Evolutionary conservation across 1,140 invertebrate genomes (phyloP), one percentile per base, ranked within the genome.

Genomic region (Lethrus apterus): DNA sequence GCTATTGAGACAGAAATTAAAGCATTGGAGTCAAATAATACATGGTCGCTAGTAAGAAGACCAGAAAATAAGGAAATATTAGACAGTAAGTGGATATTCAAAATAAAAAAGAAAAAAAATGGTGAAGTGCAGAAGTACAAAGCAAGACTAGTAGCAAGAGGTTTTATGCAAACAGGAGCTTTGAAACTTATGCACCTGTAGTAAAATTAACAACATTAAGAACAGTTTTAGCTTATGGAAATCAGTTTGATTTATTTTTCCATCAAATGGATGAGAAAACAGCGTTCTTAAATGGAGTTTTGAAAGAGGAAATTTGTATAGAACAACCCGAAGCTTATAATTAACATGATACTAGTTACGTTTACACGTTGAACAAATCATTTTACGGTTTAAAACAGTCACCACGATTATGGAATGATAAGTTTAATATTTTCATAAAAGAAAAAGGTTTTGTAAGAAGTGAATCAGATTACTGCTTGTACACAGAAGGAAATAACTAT

Each of bases 61-160:
- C 42, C 35, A 40, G 29, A 30, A 32, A 49, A 32, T 51, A 55
- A 50, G 20, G 29, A 19, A 38, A 42, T 20, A 41, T 32, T 19
- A 51, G 49, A n/a, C n/a, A n/a, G n/a, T n/a, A n/a, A n/a, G n/a
- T n/a, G n/a, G 45, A 35, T 49, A 11, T 44, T 52, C 26, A 49
- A 45, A 40, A 48, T 48, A 13, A 49, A 49, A 44, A 11, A 23
- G 15, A 26, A 49, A n/a, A 44, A 17, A 9, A 15, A 35, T 7
- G 47, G 47, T 19, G 15, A 33, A 4, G 13, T 18, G 18, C n/a
- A n/a, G 14, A 10, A 23, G 31, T 49, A 20, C 19, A 48, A 52
- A 44, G 30, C 36, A 14, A 2, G 68, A 19, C 53, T 70, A 17
- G 66, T 72, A 0, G 59, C 55, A 3, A 60, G 61, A 56, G 69